These are phyloP conservation scores for Nudaria mundana DNA, from an alignment of 2,888 invertebrate species.

Conservation along the genomic window DNA sequence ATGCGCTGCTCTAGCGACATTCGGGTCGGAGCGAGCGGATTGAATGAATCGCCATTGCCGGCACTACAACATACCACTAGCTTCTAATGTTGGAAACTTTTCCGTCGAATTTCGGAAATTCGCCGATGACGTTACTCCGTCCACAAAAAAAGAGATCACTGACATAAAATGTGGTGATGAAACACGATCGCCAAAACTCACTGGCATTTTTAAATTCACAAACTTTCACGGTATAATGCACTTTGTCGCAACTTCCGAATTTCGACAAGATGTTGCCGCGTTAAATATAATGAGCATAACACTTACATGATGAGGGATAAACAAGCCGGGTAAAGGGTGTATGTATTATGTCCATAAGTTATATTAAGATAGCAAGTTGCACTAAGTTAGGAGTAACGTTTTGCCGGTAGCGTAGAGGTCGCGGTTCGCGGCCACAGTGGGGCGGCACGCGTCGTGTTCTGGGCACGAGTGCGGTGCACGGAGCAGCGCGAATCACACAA, in stretches of 20 bases:
- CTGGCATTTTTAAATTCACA: conserved; percentile 61
- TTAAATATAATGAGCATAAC: conserved; percentile 74
- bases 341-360: conserved; percentile 73
- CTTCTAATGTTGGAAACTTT: conserved; percentile 59
- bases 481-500: conserved; percentile 81
- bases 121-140: conserved; percentile 51
- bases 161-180: conserved; percentile 33
- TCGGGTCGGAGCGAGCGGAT: conserved; percentile 50
- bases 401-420: conserved; percentile 82
- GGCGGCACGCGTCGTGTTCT: conserved; percentile 80
- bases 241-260: conserved; percentile 75
- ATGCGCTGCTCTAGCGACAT: conserved; percentile 49
- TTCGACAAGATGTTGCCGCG: conserved; percentile 64
- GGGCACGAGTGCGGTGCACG: conserved; percentile 79
- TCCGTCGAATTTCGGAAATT: conserved; percentile 76
- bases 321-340: conserved; percentile 78
- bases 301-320: conserved; percentile 80
- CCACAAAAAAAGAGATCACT: conserved; percentile 56
- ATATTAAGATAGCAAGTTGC: conserved; percentile 77
- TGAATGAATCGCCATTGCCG: conserved; percentile 39
- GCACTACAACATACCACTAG: conserved; percentile 54
- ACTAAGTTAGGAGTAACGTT: conserved; percentile 75
- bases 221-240: conserved; percentile 67
- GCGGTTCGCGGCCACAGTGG: conserved; percentile 83
- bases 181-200: conserved; percentile 54